Percentiles rank a stretch among this genome's conserved stretches.
These are phyloP conservation scores for Melikaiella ostensackeni DNA, from an alignment of 2,888 invertebrate species.

Conservation along the genomic window DNA sequence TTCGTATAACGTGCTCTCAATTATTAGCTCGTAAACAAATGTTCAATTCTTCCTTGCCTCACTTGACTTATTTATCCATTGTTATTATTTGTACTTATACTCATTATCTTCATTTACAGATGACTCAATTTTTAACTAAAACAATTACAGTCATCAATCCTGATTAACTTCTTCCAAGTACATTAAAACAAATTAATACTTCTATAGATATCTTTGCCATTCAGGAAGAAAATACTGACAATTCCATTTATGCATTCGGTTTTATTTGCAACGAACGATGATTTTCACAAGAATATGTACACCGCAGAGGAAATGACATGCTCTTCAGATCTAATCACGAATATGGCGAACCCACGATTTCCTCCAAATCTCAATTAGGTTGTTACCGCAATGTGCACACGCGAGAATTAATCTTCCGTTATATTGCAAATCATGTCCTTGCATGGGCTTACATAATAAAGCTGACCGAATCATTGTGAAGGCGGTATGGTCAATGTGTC, in stretches of 20 bases:
- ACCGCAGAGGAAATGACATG: constrained; percentile 30
- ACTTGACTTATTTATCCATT: background rate
- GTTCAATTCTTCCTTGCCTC: background rate
- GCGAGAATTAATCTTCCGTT: constrained; percentile 32
- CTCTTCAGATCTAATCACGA: constrained; percentile 28
- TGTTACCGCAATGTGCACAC: constrained; percentile 16
- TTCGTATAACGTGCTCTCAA: constrained; percentile 15
- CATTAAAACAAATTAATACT: no score
- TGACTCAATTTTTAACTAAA: no score
- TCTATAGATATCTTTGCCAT: no score
- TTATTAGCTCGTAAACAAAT: constrained; percentile 15
- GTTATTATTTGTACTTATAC: background rate
- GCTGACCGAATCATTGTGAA: background rate
- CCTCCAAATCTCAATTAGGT: constrained; percentile 36
- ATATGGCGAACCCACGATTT: constrained; percentile 35
- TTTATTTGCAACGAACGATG: background rate
- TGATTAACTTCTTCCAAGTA: no score
- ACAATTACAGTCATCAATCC: no score
- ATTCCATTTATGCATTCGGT: background rate
- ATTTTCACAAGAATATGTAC: constrained; percentile 28
- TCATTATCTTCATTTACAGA: background rate
- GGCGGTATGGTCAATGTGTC: background rate
- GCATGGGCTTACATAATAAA: constrained; percentile 25
- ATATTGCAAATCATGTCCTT: constrained; percentile 3
- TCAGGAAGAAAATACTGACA: background rate